Percentiles rank a stretch among this genome's conserved stretches.
Conservation (phyloP, 2,113 vertebrate species). For the Cyrtonyx montezumae region DNA sequence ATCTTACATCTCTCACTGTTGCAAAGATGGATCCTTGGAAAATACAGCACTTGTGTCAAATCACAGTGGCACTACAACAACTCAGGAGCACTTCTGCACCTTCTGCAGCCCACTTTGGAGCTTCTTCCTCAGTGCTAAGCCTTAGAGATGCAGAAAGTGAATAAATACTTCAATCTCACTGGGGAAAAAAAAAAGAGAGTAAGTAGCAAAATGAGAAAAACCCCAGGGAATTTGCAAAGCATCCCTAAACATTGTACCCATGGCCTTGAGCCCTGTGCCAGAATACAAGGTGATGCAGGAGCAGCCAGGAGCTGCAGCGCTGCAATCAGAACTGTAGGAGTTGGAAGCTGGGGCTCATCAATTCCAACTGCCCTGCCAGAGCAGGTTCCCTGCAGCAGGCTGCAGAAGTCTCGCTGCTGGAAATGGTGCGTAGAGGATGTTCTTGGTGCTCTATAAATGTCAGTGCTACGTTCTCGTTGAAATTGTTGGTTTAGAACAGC, state of each 20-base stretch:
- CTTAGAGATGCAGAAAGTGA: neutral
- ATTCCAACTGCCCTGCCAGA: no score
- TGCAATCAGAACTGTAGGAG: neutral
- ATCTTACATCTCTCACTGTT: neutral
- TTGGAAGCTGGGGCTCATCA: no score
- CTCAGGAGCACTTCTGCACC: accelerated
- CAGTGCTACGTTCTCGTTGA: accelerated
- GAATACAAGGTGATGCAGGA: neutral
- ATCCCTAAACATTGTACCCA: neutral
- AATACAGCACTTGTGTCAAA: neutral
- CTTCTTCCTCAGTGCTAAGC: neutral
- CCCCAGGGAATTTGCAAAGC: neutral
- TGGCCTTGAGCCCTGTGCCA: neutral
- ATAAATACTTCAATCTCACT: neutral
- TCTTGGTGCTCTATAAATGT: accelerated
- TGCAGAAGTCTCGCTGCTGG: neutral
- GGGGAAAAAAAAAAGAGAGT: neutral
- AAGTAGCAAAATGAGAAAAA: neutral
- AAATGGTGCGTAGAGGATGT: accelerated
- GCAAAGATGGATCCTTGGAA: neutral
- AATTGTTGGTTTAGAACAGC: neutral
- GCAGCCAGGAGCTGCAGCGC: neutral
- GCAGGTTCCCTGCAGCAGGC: no score
- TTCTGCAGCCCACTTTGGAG: neutral
- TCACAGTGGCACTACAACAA: neutral